Evolutionary conservation across 2,113 vertebrate genomes (phyloP).

Genomic region (Ictalurus furcatus): DNA sequence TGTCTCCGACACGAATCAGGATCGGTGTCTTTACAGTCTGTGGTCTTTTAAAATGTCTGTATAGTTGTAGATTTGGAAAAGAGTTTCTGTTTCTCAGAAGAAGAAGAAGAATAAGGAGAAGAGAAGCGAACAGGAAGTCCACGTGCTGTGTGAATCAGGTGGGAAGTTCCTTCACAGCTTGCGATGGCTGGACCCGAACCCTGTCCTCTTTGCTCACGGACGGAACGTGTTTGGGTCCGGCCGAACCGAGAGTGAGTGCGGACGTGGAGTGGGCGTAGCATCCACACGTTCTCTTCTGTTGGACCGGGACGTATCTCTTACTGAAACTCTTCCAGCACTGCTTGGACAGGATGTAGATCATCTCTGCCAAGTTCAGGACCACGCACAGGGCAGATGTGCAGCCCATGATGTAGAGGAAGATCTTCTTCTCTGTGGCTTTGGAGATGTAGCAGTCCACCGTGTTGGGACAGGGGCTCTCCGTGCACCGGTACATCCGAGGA

Average conservation of each 20-base stretch:
- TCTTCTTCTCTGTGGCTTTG: slow-evolving; percentile 83
- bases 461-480: slow-evolving; percentile 79
- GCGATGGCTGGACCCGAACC: background rate
- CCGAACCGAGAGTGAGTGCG: background rate
- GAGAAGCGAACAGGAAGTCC: background rate
- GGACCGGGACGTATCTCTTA: slow-evolving; percentile 58
- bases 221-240: background rate
- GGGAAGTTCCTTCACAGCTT: background rate
- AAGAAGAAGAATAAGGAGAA: too few species aligned
- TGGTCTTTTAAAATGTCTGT: background rate
- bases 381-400: slow-evolving; percentile 81
- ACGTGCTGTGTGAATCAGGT: background rate
- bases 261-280: background rate
- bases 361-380: slow-evolving; percentile 76
- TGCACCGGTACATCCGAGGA: slow-evolving; percentile 76
- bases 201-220: background rate
- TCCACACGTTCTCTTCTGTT: slow-evolving; percentile 1
- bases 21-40: background rate
- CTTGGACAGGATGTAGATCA: slow-evolving; percentile 80
- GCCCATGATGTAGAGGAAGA: slow-evolving; percentile 83
- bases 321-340: slow-evolving; percentile 69
- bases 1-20: background rate
- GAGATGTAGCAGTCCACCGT: slow-evolving; percentile 82
- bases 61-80: too few species aligned
- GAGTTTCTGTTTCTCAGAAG: background rate